Conservation (phyloP, 1,140 invertebrate species). For the Drepana arcuata region DNA sequence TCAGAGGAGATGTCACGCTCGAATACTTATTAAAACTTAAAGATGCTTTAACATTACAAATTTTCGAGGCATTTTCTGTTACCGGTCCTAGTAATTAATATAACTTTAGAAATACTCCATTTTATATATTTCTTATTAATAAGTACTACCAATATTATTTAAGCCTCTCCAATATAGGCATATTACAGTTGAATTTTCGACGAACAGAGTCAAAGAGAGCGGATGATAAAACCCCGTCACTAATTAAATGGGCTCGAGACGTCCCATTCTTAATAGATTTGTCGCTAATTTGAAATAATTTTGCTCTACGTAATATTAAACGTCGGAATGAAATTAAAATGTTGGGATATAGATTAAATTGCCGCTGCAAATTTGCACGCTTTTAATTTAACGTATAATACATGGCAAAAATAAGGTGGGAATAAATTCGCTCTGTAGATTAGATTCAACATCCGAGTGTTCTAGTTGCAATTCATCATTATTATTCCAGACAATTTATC, state of each 20-base stretch:
- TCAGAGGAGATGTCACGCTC: conserved; percentile 44
- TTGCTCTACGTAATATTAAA: conserved; percentile 32
- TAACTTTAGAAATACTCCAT: too few relatives aligned
- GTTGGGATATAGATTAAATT: not conserved
- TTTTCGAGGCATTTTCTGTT: too few relatives aligned
- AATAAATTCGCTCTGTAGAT: conserved; percentile 38
- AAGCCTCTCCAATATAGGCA: conserved; percentile 45
- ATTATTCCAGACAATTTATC: conserved; percentile 72
- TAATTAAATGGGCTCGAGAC: conserved; percentile 61
- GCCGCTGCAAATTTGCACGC: not conserved
- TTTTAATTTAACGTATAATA: not conserved
- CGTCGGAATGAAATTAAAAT: conserved; percentile 17
- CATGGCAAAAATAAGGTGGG: not conserved
- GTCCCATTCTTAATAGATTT: conserved; percentile 60
- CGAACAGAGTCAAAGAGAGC: conserved; percentile 39
- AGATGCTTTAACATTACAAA: conserved; percentile 21
- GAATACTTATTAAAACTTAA: conserved; percentile 29
- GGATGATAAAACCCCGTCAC: conserved; percentile 60
- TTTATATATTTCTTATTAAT: conserved; percentile 25
- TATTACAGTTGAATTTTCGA: conserved; percentile 36
- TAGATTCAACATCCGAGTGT: conserved; percentile 49
- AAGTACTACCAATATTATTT: conserved; percentile 44
- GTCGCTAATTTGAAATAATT: conserved; percentile 55
- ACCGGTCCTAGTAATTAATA: too few relatives aligned
- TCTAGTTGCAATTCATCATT: conserved; percentile 72